Evolutionary conservation across 2,797 vertebrate genomes (phyloP).

Genomic region (Spondyliosoma cantharus): DNA sequence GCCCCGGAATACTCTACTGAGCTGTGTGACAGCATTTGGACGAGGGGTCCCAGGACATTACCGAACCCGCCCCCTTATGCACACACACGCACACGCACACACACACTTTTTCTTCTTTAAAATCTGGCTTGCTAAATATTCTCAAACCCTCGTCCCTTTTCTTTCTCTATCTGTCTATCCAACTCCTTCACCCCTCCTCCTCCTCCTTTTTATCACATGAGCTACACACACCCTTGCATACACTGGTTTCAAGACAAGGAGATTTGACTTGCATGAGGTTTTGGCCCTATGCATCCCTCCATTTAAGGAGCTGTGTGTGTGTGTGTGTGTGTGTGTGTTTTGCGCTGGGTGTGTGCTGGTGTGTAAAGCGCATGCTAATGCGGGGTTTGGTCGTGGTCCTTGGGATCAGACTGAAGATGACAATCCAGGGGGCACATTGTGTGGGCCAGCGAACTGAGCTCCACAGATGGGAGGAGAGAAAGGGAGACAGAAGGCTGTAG

Average conservation of each 20-base stretch:
- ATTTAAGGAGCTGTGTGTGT: constrained; percentile 69
- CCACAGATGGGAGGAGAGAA: constrained; percentile 63
- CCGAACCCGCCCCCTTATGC: constrained; percentile 16
- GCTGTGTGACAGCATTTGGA: constrained; percentile 70
- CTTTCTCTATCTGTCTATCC: constrained; percentile 35
- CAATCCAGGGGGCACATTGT: constrained; percentile 78
- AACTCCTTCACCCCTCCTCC: background rate
- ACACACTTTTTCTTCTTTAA: constrained; percentile 35
- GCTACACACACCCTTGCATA: constrained; percentile 43
- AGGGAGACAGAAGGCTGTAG: constrained; percentile 48
- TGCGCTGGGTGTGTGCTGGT: constrained; percentile 54
- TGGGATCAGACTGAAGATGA: constrained; percentile 78
- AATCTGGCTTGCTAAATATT: constrained; percentile 61
- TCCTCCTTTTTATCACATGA: constrained; percentile 27
- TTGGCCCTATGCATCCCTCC: constrained; percentile 74
- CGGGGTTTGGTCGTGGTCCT: constrained; percentile 69
- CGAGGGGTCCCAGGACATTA: constrained; percentile 54
- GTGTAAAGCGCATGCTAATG: constrained; percentile 77
- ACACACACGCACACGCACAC: constrained; percentile 12
- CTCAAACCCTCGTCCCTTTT: constrained; percentile 50
- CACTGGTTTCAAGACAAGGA: constrained; percentile 65
- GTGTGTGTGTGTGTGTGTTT: constrained; percentile 52
- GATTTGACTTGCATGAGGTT: constrained; percentile 80
- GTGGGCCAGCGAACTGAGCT: constrained; percentile 66
- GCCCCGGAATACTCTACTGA: constrained; percentile 61